phyloP scores from a whole-genome alignment of 2,113 vertebrate genomes.

The Craseonycteris thonglongyai region DNA sequence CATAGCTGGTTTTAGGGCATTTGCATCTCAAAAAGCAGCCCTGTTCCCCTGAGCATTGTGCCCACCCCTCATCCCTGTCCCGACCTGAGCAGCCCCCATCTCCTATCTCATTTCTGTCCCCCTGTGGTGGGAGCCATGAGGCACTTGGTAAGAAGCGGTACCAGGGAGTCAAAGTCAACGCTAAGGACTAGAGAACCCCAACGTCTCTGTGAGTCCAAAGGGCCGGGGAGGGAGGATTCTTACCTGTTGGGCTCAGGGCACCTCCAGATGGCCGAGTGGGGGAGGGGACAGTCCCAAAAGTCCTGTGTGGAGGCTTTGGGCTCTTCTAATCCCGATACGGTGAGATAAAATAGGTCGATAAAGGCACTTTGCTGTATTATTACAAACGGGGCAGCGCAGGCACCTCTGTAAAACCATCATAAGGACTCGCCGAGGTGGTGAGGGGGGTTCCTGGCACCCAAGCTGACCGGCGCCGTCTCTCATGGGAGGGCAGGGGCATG shows the following conservation, averaged over 20 bases:
- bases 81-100: background rate
- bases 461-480: rapidly evolving
- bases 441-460: background rate
- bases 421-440: rapidly evolving
- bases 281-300: background rate
- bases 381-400: background rate
- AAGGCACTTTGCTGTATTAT: background rate
- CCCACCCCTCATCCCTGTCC: background rate
- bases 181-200: too few species aligned
- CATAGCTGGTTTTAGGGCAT: background rate
- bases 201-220: too few species aligned
- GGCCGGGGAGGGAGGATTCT: background rate
- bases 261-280: background rate
- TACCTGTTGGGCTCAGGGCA: background rate
- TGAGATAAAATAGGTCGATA: background rate
- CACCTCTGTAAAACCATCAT: background rate
- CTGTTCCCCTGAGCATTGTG: too few species aligned
- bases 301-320: background rate
- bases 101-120: background rate
- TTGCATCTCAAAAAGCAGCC: background rate
- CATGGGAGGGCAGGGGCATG: rapidly evolving
- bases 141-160: background rate
- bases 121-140: too few species aligned
- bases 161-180: background rate
- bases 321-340: background rate